phyloP scores from a whole-genome alignment of 2,888 invertebrate genomes.

The Amphipoea oculea region DNA sequence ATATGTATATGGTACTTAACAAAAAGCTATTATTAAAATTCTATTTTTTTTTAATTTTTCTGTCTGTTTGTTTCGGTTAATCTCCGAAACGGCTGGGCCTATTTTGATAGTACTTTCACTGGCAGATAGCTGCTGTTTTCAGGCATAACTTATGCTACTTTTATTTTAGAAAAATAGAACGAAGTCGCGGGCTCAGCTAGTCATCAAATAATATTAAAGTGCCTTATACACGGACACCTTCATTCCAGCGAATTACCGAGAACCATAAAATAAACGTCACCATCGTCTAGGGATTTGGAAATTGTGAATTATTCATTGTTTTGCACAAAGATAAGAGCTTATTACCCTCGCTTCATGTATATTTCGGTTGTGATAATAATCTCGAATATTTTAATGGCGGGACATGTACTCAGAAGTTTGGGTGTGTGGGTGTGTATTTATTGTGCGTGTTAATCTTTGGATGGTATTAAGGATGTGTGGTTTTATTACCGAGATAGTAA shows the following conservation, averaged over 20 bases:
- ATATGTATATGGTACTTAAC: too few species aligned
- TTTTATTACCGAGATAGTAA: not conserved
- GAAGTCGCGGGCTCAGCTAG: not conserved
- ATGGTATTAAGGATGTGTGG: not conserved
- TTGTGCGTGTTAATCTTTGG: not conserved
- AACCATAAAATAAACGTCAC: conserved; percentile 56
- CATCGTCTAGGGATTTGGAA: conserved; percentile 48
- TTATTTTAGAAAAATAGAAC: not conserved
- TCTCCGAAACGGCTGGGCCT: too few species aligned
- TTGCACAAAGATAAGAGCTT: conserved; percentile 55
- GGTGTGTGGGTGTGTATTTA: conserved; percentile 1
- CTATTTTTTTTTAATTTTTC: too few species aligned
- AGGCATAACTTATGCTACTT: not conserved
- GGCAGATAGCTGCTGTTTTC: too few species aligned
- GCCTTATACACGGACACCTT: conserved; percentile 11
- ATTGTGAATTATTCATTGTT: conserved; percentile 62
- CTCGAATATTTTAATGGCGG: conserved; percentile 35
- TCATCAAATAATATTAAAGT: conserved; percentile 4
- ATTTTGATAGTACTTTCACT: too few species aligned
- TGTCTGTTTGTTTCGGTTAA: too few species aligned
- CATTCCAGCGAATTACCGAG: conserved; percentile 28
- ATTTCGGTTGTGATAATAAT: conserved; percentile 47
- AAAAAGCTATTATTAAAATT: too few species aligned
- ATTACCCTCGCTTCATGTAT: conserved; percentile 36
- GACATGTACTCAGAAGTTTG: conserved; percentile 14